phyloP scores from a whole-genome alignment of 2,888 invertebrate species.

The Athetis lepigone region DNA sequence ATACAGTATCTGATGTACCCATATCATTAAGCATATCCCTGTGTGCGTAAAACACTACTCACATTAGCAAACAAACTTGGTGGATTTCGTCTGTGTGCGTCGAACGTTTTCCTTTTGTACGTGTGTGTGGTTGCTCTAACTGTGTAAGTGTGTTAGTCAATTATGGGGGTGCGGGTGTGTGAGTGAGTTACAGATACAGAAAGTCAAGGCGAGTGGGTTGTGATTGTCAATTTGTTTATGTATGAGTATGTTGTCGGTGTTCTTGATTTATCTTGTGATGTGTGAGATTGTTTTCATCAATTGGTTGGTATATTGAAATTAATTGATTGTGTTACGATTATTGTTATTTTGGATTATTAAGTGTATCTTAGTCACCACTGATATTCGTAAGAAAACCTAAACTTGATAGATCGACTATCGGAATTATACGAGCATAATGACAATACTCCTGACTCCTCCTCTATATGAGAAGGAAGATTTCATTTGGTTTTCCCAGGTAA shows the following conservation, averaged over 20 bases:
- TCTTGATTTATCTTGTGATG: slow-evolving; percentile 28
- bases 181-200: slow-evolving; percentile 34
- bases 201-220: slow-evolving; percentile 39
- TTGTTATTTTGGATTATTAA: no score
- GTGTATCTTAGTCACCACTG: no score
- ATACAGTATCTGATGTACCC: slow-evolving; percentile 10
- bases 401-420: no score
- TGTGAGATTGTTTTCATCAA: slow-evolving; percentile 15
- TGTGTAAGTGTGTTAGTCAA: slow-evolving; percentile 34
- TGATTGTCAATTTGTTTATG: slow-evolving; percentile 38
- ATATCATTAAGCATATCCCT: not conserved
- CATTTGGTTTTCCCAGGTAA: no score
- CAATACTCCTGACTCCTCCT: no score
- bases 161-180: slow-evolving; percentile 26
- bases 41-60: slow-evolving; percentile 33
- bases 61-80: slow-evolving; percentile 33
- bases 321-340: not conserved
- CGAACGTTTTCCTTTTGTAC: slow-evolving; percentile 36
- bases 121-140: slow-evolving; percentile 9
- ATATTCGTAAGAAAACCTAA: no score
- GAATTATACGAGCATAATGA: no score
- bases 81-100: slow-evolving; percentile 23
- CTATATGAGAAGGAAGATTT: no score
- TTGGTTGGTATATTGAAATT: slow-evolving; percentile 2
- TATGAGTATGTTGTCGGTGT: slow-evolving; percentile 28